Conservation (phyloP, 2,888 invertebrate species). For the Cephus sareptanus region DNA sequence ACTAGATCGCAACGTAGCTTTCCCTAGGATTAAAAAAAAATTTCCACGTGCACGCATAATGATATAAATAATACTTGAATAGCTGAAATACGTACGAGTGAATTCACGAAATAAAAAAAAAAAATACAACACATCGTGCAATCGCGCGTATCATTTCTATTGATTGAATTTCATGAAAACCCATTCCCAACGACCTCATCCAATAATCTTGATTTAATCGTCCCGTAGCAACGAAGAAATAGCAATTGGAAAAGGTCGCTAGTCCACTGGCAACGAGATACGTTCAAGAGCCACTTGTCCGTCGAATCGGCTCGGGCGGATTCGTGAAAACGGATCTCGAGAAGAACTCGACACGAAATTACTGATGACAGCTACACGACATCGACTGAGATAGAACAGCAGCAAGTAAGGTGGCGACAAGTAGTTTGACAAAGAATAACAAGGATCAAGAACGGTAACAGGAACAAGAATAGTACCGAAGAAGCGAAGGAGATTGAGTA, state of each 20-base stretch:
- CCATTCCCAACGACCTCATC: neutral
- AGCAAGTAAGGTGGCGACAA: neutral
- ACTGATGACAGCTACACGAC: neutral
- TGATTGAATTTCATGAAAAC: neutral
- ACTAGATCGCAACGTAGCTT: neutral
- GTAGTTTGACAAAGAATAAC: neutral
- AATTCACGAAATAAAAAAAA: neutral
- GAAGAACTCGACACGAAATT: neutral
- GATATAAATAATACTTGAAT: neutral
- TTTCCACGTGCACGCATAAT: neutral
- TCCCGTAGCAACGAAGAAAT: neutral
- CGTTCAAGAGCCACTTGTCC: neutral
- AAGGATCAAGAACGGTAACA: neutral
- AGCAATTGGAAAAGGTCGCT: neutral
- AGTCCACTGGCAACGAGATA: neutral
- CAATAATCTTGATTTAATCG: neutral
- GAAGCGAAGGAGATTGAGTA: neutral
- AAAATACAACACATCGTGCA: neutral
- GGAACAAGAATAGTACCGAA: neutral
- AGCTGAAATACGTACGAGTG: neutral
- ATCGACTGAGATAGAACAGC: neutral
- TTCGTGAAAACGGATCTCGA: neutral
- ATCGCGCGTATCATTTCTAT: neutral
- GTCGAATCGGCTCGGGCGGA: neutral
- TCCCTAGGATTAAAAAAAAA: neutral